These are phyloP conservation scores for Centropus unirufus DNA, from an alignment of 2,113 vertebrate genomes.

Conservation along the genomic window DNA sequence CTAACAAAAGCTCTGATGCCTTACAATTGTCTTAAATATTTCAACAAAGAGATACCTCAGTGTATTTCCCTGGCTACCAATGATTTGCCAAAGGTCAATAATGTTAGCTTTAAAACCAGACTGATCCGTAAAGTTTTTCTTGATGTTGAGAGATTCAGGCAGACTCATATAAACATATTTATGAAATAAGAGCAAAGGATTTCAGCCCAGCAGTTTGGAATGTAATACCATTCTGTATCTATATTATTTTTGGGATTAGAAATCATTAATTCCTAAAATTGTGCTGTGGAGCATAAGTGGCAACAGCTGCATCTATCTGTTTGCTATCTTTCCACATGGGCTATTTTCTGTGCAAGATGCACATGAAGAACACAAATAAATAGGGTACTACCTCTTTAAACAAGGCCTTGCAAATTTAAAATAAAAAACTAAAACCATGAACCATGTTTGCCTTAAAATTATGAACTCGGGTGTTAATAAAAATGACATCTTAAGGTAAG, in stretches of 20 bases:
- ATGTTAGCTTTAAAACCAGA: slow-evolving; percentile 20
- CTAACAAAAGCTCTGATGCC: not conserved
- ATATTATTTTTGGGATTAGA: slow-evolving; percentile 73
- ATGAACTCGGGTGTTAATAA: slow-evolving; percentile 54
- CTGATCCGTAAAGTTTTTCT: not conserved
- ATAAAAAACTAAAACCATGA: slow-evolving; percentile 26
- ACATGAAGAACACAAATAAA: slow-evolving; percentile 36
- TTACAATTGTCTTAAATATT: slow-evolving; percentile 61
- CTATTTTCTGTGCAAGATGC: slow-evolving; percentile 59
- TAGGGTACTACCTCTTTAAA: not conserved
- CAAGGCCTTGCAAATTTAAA: not conserved
- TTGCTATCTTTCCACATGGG: slow-evolving; percentile 71
- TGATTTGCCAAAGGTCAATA: slow-evolving; percentile 30
- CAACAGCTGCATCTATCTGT: slow-evolving; percentile 71
- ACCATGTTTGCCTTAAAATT: slow-evolving; percentile 4
- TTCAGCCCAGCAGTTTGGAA: slow-evolving; percentile 39
- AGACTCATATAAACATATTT: slow-evolving; percentile 57
- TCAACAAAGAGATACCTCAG: slow-evolving; percentile 24
- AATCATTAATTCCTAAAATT: slow-evolving; percentile 74
- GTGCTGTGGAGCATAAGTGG: slow-evolving; percentile 74
- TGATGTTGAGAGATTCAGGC: slow-evolving; percentile 6
- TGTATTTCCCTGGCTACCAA: not conserved
- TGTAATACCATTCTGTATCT: slow-evolving; percentile 32
- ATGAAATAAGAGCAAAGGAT: slow-evolving; percentile 56
- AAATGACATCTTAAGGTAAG: slow-evolving; percentile 54